Evolutionary conservation across 2,888 invertebrate genomes (phyloP).

Genomic region (Rotaria magnacalcarata): DNA sequence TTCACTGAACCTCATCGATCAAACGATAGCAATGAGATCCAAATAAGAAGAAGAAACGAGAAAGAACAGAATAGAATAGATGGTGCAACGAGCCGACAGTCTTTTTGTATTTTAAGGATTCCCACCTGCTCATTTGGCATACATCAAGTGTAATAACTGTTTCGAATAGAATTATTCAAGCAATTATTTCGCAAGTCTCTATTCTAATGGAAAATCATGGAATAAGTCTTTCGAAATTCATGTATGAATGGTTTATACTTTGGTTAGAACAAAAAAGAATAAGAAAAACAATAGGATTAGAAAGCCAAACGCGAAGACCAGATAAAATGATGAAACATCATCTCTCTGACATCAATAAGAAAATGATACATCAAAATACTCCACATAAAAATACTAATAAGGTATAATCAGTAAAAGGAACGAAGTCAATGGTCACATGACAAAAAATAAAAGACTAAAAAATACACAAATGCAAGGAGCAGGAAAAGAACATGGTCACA

Average conservation of each 20-base stretch:
- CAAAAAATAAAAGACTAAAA: conserved; percentile 18
- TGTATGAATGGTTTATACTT: neutral
- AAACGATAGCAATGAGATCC: too few species aligned
- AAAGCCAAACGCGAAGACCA: neutral
- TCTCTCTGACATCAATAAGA: neutral
- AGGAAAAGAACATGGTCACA: neutral
- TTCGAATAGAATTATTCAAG: too few species aligned
- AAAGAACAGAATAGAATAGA: too few species aligned
- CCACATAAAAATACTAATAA: neutral
- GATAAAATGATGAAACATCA: neutral
- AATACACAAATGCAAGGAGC: neutral
- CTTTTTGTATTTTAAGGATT: neutral
- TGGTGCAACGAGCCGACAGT: neutral
- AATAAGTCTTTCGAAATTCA: neutral
- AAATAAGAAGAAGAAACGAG: too few species aligned
- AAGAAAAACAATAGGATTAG: neutral
- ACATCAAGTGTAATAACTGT: neutral
- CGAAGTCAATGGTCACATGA: neutral
- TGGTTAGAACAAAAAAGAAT: neutral
- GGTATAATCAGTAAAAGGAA: neutral
- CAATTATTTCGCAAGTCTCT: too few species aligned
- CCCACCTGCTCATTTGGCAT: neutral
- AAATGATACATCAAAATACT: conserved; percentile 11
- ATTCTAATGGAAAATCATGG: too few species aligned
- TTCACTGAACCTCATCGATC: too few species aligned